A percentile compares a stretch with the other conserved stretches of the same genome.
phyloP scores from a whole-genome alignment of 1,140 invertebrate species.

The Sarcophaga bullata region DNA sequence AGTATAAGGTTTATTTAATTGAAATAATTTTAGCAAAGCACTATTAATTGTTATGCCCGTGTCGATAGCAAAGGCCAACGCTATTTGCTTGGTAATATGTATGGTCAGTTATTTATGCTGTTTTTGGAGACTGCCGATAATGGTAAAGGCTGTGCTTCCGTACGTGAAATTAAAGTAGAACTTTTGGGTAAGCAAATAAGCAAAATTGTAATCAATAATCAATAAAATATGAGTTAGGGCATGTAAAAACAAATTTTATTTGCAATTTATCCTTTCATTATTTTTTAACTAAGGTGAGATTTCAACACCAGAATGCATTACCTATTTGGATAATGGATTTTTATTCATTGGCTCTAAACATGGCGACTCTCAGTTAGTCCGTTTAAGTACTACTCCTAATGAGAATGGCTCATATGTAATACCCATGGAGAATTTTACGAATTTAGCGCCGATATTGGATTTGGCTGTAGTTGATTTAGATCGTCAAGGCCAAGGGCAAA shows the following conservation, averaged over 20 bases:
- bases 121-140: constrained; percentile 82
- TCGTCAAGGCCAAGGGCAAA: constrained; percentile 95
- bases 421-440: constrained; percentile 96
- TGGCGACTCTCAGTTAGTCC: constrained; percentile 96
- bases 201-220: background rate
- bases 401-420: constrained; percentile 91
- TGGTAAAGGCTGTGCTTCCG: constrained; percentile 74
- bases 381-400: constrained; percentile 86
- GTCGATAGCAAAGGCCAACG: constrained; percentile 92
- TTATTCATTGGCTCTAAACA: constrained; percentile 96
- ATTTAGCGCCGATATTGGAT: constrained; percentile 96
- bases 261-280: background rate
- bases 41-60: constrained; percentile 94
- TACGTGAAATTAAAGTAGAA: constrained; percentile 94
- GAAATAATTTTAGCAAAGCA: constrained; percentile 76
- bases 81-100: constrained; percentile 94
- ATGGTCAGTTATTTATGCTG: constrained; percentile 96
- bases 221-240: background rate
- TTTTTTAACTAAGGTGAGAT: constrained; percentile 77
- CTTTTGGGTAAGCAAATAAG: constrained; percentile 75
- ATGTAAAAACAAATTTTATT: background rate
- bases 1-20: background rate
- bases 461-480: constrained; percentile 98
- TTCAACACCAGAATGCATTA: constrained; percentile 96
- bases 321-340: constrained; percentile 99